These are phyloP conservation scores for Tetraneura akinire DNA, from an alignment of 1,140 invertebrate species.

Conservation along the genomic window DNA sequence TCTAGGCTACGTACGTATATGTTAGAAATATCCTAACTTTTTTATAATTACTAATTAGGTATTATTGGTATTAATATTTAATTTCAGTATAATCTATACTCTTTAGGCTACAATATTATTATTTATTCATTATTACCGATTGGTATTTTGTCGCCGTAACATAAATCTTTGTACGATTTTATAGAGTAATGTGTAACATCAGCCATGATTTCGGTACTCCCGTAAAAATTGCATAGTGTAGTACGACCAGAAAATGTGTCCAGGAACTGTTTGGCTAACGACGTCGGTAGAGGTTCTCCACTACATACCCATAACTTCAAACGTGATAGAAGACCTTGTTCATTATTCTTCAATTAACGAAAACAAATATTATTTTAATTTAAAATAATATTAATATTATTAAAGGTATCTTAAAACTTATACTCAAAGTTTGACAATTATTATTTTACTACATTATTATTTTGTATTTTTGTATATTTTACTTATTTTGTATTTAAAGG, in stretches of 20 bases:
- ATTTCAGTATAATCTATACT: too few relatives aligned
- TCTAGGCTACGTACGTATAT: too few relatives aligned
- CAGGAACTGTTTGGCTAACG: slow-evolving; percentile 74
- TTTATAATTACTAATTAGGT: too few relatives aligned
- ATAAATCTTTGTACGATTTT: slow-evolving; percentile 62
- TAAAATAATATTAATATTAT: too few relatives aligned
- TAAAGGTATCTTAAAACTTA: too few relatives aligned
- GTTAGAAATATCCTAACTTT: too few relatives aligned
- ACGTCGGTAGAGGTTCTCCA: slow-evolving; percentile 72
- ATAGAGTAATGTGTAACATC: slow-evolving; percentile 74
- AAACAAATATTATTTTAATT: neutral
- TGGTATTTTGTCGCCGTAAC: slow-evolving; percentile 70
- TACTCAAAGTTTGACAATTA: too few relatives aligned
- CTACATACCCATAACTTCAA: slow-evolving; percentile 81
- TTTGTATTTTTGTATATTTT: too few relatives aligned
- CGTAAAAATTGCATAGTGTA: slow-evolving; percentile 82
- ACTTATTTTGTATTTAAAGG: too few relatives aligned
- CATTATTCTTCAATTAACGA: slow-evolving; percentile 13
- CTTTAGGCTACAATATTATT: too few relatives aligned
- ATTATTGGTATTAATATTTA: too few relatives aligned
- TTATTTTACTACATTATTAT: too few relatives aligned
- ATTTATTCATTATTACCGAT: slow-evolving; percentile 80
- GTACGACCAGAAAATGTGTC: slow-evolving; percentile 66
- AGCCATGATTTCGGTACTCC: slow-evolving; percentile 85
- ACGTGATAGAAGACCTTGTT: slow-evolving; percentile 59